phyloP scores from a whole-genome alignment of 2,113 vertebrate genomes.

The Hemicordylus capensis region DNA sequence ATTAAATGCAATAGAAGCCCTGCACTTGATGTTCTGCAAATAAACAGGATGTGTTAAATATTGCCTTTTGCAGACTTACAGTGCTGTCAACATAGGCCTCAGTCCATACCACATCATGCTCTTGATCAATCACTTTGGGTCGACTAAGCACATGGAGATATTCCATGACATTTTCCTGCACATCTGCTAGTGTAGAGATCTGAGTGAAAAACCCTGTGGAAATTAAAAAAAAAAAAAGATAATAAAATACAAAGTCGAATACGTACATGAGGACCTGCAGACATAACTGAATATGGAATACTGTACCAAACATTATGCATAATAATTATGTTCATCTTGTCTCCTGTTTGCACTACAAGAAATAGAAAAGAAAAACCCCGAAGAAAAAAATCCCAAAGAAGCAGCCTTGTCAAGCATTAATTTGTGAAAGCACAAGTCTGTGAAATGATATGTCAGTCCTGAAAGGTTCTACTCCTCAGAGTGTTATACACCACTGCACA shows the following conservation, averaged over 20 bases:
- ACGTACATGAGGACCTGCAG: not conserved
- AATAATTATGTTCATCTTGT: not conserved
- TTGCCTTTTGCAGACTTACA: conserved; percentile 81
- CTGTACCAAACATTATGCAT: rapidly evolving
- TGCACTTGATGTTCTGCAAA: not conserved
- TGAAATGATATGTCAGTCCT: not conserved
- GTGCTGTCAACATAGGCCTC: conserved; percentile 98
- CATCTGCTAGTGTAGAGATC: conserved; percentile 96
- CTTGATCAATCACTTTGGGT: conserved; percentile 97
- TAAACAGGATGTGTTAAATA: conserved; percentile 14
- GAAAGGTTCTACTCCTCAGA: not conserved
- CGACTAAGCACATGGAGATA: conserved; percentile 97
- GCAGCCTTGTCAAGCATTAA: conserved; percentile 11
- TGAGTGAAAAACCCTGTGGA: conserved; percentile 94
- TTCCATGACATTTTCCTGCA: conserved; percentile 99
- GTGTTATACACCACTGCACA: not conserved
- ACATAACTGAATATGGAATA: not conserved
- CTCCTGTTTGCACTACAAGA: conserved; percentile 7
- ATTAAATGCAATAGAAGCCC: not conserved
- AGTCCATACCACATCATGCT: conserved; percentile 96
- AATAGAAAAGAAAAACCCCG: not conserved
- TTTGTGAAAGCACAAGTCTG: not conserved
- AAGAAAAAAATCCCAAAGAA: not conserved
- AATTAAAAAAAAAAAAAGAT: conserved; percentile 3
- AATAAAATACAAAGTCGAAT: not conserved